Base-by-base conservation (phyloP, 2,888 invertebrate genomes). In the Hypselothyrea guttata region DNA sequence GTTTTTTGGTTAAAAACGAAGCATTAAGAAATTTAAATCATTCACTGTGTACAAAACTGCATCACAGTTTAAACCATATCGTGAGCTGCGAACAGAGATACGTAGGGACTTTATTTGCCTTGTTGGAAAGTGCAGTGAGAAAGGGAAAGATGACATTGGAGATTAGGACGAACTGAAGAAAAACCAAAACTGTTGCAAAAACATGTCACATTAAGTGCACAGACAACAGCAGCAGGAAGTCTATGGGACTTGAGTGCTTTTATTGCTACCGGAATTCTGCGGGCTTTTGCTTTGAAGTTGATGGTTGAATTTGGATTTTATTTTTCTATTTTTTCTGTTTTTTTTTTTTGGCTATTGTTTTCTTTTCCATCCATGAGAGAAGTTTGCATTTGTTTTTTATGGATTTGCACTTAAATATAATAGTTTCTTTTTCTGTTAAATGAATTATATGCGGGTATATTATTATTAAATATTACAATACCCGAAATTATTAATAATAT, bases 171-270 rank as follows among this genome's bases (percentile, higher is more conserved):
- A 5, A 22, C 37, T 9, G 35, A 38, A 30, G 28, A 7, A 65
- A 68, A 67, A 59, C 57, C 65, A 58, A 77, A 78, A 82, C 82
- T 77, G 82, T 77, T 82, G 82, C 78, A 78, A 78, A 78, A 78
- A 82, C 78, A 82, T 78, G 82, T 82, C 78, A 77, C 77, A 78
- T 77, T 78, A 78, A 78, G 78, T 78, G 82, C 78, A 75, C 59
- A 60, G 71, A 71, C 66, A 59, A 79, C 67, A 34, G 49, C 34
- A 49, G 27, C 31, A 18, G 78, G 78, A 82, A 70, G 82, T 82
- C 82, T 72, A 64, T 75, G 75, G 67, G 78, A 77, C 70, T 55
- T 78, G 78, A 78, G 82, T 78, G 78, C 82, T 78, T 78, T 82
- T 78, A 82, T 77, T 75, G 82, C 78, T 66, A 72, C 75, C 75